Conservation (phyloP, 2,113 vertebrate species). For the Paradoxurus hermaphroditus region DNA sequence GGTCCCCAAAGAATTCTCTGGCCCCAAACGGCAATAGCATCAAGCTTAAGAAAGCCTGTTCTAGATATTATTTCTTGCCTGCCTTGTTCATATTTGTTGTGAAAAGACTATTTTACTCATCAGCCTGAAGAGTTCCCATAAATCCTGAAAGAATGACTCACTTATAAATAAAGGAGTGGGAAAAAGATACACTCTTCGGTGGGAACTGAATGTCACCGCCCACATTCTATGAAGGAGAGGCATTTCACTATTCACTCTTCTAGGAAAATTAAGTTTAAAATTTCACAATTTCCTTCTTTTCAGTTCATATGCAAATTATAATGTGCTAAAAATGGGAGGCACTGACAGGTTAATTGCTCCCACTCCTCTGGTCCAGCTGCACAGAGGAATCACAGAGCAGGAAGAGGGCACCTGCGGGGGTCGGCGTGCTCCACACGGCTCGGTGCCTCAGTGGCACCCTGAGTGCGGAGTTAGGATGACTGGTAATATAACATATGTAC, state of each 20-base stretch:
- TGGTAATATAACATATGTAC: background rate
- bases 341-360: background rate
- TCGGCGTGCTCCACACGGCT: accelerated
- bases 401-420: background rate
- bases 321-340: slow-evolving; percentile 7
- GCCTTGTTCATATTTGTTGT: background rate
- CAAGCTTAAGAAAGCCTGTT: background rate
- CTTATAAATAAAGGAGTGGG: slow-evolving; percentile 37
- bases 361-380: background rate
- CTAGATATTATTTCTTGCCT: background rate
- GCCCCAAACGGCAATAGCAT: background rate
- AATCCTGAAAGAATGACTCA: slow-evolving; percentile 43
- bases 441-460: background rate
- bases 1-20: background rate
- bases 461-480: background rate
- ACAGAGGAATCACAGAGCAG: background rate
- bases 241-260: slow-evolving; percentile 42
- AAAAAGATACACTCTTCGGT: slow-evolving; percentile 46
- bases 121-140: background rate
- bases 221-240: slow-evolving; percentile 27
- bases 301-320: slow-evolving; percentile 44
- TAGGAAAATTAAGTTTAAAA: slow-evolving; percentile 60
- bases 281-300: slow-evolving; percentile 47
- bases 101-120: slow-evolving; percentile 11
- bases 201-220: slow-evolving; percentile 53